Conservation (phyloP, 2,797 vertebrate species). For the Gymnothorax javanicus region DNA sequence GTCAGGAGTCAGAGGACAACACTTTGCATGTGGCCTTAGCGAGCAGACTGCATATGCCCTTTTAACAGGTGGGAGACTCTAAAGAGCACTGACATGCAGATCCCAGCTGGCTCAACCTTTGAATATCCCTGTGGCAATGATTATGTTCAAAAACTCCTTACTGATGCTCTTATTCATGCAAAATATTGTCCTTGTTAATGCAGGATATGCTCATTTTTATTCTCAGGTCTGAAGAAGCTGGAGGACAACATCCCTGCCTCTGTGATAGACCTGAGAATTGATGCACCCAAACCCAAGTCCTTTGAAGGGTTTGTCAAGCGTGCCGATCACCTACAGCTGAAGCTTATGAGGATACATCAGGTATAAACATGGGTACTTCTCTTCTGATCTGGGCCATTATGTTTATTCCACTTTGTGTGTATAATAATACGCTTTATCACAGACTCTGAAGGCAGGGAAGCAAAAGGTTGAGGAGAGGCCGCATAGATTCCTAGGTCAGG, state of each 20-base stretch:
- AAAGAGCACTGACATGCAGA: too few relatives aligned
- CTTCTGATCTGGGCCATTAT: neutral
- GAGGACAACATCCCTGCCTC: conserved; percentile 74
- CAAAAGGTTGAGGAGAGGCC: conserved; percentile 57
- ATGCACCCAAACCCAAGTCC: conserved; percentile 62
- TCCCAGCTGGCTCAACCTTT: too few relatives aligned
- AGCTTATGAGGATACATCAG: conserved; percentile 76
- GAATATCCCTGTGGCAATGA: too few relatives aligned
- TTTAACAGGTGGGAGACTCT: too few relatives aligned
- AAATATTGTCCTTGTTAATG: neutral
- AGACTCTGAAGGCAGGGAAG: conserved; percentile 75
- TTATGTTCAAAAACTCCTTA: too few relatives aligned
- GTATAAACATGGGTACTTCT: conserved; percentile 59
- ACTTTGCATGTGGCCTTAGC: too few relatives aligned
- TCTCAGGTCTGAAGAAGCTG: conserved; percentile 78
- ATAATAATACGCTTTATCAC: conserved; percentile 2
- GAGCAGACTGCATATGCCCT: too few relatives aligned
- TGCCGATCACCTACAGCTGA: conserved; percentile 61
- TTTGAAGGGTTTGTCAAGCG: conserved; percentile 62
- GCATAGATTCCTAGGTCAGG: conserved; percentile 68
- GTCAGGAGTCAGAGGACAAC: too few relatives aligned
- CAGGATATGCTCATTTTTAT: neutral
- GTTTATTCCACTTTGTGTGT: too few relatives aligned
- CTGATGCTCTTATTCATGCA: neutral
- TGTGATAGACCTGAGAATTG: conserved; percentile 61